Evolutionary conservation across 2,797 vertebrate species (phyloP).

Genomic region (Neoniphon sammara): DNA sequence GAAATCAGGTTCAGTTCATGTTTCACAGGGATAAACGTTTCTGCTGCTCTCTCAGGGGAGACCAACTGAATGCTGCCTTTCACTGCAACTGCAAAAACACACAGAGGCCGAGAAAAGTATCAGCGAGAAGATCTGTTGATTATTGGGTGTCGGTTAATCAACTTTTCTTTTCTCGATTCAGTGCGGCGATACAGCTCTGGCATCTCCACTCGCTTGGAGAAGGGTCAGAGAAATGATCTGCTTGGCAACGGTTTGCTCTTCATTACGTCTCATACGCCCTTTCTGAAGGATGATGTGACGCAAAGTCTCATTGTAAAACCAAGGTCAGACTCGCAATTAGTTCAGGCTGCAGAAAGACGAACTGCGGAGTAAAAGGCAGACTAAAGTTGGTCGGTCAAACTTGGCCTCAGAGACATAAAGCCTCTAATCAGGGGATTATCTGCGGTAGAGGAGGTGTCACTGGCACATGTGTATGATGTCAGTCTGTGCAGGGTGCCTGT

Average conservation of each 20-base stretch:
- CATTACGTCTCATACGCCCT: background rate
- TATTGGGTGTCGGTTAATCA: too few relatives aligned
- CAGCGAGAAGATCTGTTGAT: too few relatives aligned
- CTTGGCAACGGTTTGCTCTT: conserved; percentile 20
- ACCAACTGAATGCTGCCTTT: background rate
- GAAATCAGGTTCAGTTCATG: conserved; percentile 13
- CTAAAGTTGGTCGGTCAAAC: background rate
- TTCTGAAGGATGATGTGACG: conserved; percentile 38
- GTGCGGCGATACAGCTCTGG: conserved; percentile 4
- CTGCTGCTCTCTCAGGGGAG: background rate
- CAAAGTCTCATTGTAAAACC: background rate
- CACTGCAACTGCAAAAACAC: background rate
- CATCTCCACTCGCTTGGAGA: conserved; percentile 10
- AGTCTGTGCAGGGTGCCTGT: conserved; percentile 8
- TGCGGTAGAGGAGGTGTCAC: conserved; percentile 44
- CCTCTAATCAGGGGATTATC: conserved; percentile 42
- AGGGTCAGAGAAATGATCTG: background rate
- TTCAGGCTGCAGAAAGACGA: conserved; percentile 42
- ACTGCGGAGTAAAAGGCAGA: conserved; percentile 19
- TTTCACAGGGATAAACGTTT: background rate
- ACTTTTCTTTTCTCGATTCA: too few relatives aligned
- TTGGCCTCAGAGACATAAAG: conserved; percentile 27
- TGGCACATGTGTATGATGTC: conserved; percentile 58
- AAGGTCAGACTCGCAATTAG: conserved; percentile 61
- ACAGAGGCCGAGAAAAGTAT: background rate